Base-by-base conservation (phyloP, 2,888 invertebrate genomes). In the Timema cristinae region DNA sequence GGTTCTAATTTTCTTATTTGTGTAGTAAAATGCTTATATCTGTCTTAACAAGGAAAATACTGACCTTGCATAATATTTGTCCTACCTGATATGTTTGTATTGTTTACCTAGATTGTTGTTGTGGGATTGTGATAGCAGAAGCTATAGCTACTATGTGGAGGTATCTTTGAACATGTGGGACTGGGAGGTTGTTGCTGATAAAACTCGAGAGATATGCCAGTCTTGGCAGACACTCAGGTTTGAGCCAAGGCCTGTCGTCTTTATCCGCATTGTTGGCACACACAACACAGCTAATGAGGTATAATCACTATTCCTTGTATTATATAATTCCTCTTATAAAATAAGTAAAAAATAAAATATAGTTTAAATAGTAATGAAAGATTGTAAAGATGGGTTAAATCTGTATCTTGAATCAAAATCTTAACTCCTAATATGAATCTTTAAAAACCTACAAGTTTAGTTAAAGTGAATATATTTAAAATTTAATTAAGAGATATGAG, bases 221-320 rank as follows among this genome's bases (percentile, higher is more conserved):
- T 97, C 97, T 0, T 99, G 98, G 98, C 98, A 99, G 83, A 90
- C 91, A 72, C 89, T 98, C 66, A 86, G 87, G 70, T 98, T 98
- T 84, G 84, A 90, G 0, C 89, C 91, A 15, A 86, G 93, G 67
- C 93, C 97, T 0, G 91, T 98, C 54, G 94, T 96, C 68, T 98
- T 95, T 80, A 93, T 99, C 75, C 90, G 93, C 73, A 97, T 99
- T 77, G 93, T 97, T 69, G 99, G 99, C 74, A 98, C 97, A 0
- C 91, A 93, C 79, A 99, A 99, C 82, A 96, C 98, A 13, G 98
- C 96, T 0, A 98, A 98, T 82, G 97, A 97, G 89, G 97, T 92
- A 81, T 50, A 32, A 32, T 32, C 32, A 32, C 32, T 32, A 32
- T 32, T 32, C 32, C 32, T 32, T 32, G 32, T 32, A 32, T 32